These are phyloP conservation scores for Phylloscopus whistleri DNA, from an alignment of 2,113 vertebrate genomes.

Conservation along the genomic window DNA sequence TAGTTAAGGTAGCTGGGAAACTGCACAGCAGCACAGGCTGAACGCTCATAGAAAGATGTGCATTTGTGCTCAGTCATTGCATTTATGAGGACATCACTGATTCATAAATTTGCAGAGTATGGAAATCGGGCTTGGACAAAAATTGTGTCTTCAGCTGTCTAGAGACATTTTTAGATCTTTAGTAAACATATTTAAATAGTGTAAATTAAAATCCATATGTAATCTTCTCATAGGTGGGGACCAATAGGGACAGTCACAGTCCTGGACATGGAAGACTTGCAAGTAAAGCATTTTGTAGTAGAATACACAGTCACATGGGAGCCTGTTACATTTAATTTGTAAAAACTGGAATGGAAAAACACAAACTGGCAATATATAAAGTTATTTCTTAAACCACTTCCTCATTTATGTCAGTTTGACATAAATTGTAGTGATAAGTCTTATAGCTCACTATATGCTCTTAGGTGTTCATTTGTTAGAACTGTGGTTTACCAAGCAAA, in stretches of 20 bases:
- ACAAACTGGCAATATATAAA: slow-evolving; percentile 68
- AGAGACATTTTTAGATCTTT: slow-evolving; percentile 61
- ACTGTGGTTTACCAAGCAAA: slow-evolving; percentile 70
- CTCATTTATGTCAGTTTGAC: slow-evolving; percentile 69
- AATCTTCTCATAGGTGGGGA: slow-evolving; percentile 37
- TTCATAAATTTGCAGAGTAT: not conserved
- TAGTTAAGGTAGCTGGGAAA: slow-evolving; percentile 45
- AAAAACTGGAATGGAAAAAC: slow-evolving; percentile 62
- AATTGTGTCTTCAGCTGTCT: slow-evolving; percentile 47
- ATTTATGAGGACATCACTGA: not conserved
- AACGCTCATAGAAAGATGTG: slow-evolving; percentile 6
- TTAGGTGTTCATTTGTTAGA: slow-evolving; percentile 74
- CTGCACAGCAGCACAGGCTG: not conserved
- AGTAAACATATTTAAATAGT: slow-evolving; percentile 62
- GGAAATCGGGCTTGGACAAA: not conserved
- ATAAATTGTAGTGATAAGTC: slow-evolving; percentile 67
- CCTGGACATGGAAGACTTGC: slow-evolving; percentile 9
- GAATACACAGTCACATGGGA: slow-evolving; percentile 40
- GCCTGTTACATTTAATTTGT: slow-evolving; percentile 44
- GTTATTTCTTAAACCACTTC: slow-evolving; percentile 62
- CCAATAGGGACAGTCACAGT: slow-evolving; percentile 15
- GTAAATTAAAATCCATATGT: slow-evolving; percentile 29
- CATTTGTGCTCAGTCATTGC: not conserved
- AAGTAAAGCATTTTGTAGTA: slow-evolving; percentile 33
- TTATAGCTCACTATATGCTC: slow-evolving; percentile 54